Conservation (phyloP, 1,140 invertebrate genomes). For the Yoshiicerus persimilis region DNA sequence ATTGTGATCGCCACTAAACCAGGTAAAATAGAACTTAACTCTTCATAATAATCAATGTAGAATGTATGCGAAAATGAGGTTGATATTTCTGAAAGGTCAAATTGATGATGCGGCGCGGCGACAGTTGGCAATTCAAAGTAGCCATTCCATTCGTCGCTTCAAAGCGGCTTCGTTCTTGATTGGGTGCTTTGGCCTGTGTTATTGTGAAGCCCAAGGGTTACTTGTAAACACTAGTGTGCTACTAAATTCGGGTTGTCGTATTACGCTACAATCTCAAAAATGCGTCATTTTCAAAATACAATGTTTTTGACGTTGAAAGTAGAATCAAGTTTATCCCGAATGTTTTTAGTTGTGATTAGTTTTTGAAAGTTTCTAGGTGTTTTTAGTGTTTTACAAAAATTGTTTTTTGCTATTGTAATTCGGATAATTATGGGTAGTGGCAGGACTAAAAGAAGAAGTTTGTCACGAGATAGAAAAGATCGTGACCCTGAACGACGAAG, state of each 20-base stretch:
- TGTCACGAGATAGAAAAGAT: background rate
- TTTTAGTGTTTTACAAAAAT: background rate
- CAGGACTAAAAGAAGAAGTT: background rate
- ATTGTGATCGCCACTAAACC: too few species aligned
- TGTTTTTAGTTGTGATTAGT: background rate
- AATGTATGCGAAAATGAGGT: too few species aligned
- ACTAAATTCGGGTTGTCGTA: background rate
- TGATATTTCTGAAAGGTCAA: background rate
- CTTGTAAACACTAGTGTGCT: background rate
- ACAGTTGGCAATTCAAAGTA: background rate
- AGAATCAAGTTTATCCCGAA: too few species aligned
- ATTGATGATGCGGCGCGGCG: background rate
- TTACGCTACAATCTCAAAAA: background rate
- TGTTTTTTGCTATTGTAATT: too few species aligned
- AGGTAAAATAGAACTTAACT: too few species aligned
- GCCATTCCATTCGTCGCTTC: background rate
- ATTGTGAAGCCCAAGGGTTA: background rate
- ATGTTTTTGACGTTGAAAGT: too few species aligned
- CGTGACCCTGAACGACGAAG: background rate
- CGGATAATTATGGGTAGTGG: background rate
- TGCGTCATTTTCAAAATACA: background rate
- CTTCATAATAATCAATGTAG: too few species aligned
- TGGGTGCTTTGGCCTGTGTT: too few species aligned
- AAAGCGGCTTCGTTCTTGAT: background rate
- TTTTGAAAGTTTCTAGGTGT: background rate